Evolutionary conservation across 1,140 invertebrate species (phyloP), one percentile per base, ranked within the genome.

Genomic region (Papilio dardanus): DNA sequence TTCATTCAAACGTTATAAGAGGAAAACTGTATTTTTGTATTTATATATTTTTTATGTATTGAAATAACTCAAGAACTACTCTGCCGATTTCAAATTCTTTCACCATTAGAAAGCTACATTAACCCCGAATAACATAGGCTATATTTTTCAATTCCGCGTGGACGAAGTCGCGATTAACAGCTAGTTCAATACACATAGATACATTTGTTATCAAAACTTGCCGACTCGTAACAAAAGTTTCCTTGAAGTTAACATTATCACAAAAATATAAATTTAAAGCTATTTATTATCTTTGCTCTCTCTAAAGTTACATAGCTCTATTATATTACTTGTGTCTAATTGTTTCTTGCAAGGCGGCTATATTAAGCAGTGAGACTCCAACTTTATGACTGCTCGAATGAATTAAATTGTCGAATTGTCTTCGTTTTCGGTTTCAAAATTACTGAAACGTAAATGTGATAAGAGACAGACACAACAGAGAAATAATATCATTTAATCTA

Each of bases 371-470:
- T 86, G 88, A 90, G 86, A 88, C 85, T 78, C 82, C 83, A 84
- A 91, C 86, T 93, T 92, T 93, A 93, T 85, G 90, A 92, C 89
- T 92, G 85, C 86, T 88, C 81, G 86, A 91, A 92, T 90, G 89
- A 93, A 83, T 93, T 91, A 92, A 89, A 77, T 88, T 89, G 88
- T 91, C 87, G 87, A 88, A 91, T 91, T 89, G 85, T n/a, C 89
- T 90, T 91, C 84, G 71, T 86, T 81, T 85, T 81, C 82, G 79
- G 83, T 83, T 76, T 80, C 77, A 58, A 83, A 88, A 86, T 91
- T 87, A 86, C 86, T 86, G 78, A 79, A 86, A 83, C 79, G 73
- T 78, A 80, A 82, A 79, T 74, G 77, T 73, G 77, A 83, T 79
- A 80, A 46, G 74, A 74, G 76, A 65, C 50, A 79, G 71, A 74